Evolutionary conservation across 2,797 vertebrate species (phyloP).

Genomic region (Cryptoblepharus egeriae): DNA sequence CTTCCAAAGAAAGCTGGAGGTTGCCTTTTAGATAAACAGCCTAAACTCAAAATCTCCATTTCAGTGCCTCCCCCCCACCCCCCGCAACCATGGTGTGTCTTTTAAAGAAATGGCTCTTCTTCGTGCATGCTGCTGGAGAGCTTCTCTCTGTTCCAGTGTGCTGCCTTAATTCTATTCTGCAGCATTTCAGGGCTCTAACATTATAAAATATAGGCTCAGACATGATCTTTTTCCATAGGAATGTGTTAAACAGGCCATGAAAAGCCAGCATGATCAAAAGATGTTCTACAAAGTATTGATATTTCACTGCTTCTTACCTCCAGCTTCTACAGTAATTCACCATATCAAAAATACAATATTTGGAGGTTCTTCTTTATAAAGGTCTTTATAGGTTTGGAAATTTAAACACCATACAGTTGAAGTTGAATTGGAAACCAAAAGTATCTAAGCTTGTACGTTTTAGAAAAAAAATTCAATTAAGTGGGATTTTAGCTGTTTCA

Average conservation of each 20-base stretch:
- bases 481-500: conserved; percentile 99
- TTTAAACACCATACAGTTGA: conserved; percentile 89
- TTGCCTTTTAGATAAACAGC: not conserved
- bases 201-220: conserved; percentile 53
- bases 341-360: conserved; percentile 85
- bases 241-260: conserved; percentile 71
- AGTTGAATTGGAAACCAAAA: conserved; percentile 96
- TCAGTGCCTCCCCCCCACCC: no score
- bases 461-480: conserved; percentile 99
- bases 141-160: conserved; percentile 51
- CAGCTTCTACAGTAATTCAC: conserved; percentile 70
- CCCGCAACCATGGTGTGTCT: not conserved
- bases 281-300: conserved; percentile 69
- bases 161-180: conserved; percentile 61
- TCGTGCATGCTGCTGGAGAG: conserved; percentile 33
- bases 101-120: conserved; percentile 34
- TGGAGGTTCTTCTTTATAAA: conserved; percentile 89
- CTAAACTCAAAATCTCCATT: not conserved
- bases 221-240: conserved; percentile 67
- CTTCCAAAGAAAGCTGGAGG: not conserved
- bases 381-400: conserved; percentile 87
- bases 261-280: conserved; percentile 69
- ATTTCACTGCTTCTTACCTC: conserved; percentile 71
- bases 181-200: conserved; percentile 49
- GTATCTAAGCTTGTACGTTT: conserved; percentile 96